These are phyloP conservation scores for Peribatodes rhomboidaria DNA, from an alignment of 2,888 invertebrate species.

Conservation along the genomic window DNA sequence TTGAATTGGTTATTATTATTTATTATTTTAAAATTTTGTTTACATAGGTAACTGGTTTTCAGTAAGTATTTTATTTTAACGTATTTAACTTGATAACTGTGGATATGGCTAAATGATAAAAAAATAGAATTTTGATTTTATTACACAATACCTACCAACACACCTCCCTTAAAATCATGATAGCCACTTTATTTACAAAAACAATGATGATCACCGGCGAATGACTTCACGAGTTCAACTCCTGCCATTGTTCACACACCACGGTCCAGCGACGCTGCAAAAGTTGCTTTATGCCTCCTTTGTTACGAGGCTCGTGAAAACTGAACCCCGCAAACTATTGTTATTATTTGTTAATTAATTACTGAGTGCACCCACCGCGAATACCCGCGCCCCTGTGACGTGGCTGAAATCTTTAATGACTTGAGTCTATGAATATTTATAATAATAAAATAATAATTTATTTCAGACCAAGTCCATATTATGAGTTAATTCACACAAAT, in stretches of 20 bases:
- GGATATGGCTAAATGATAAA: too few relatives aligned
- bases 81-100: too few relatives aligned
- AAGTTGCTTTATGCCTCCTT: constrained; percentile 36
- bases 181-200: not conserved
- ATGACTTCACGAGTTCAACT: constrained; percentile 15
- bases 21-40: too few relatives aligned
- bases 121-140: too few relatives aligned
- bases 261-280: constrained; percentile 26
- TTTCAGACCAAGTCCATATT: too few relatives aligned
- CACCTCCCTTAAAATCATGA: not conserved
- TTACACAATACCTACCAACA: too few relatives aligned
- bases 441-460: too few relatives aligned
- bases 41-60: too few relatives aligned
- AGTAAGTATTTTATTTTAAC: too few relatives aligned
- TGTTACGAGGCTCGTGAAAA: constrained; percentile 28
- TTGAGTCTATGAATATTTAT: not conserved
- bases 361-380: constrained; percentile 42
- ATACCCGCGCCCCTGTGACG: constrained; percentile 34
- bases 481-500: too few relatives aligned
- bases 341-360: constrained; percentile 60
- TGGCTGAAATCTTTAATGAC: constrained; percentile 28
- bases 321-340: constrained; percentile 50
- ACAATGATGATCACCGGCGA: constrained; percentile 5
- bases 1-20: too few relatives aligned
- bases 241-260: constrained; percentile 40